phyloP scores from a whole-genome alignment of 2,888 invertebrate species.

The Thereva unica region DNA sequence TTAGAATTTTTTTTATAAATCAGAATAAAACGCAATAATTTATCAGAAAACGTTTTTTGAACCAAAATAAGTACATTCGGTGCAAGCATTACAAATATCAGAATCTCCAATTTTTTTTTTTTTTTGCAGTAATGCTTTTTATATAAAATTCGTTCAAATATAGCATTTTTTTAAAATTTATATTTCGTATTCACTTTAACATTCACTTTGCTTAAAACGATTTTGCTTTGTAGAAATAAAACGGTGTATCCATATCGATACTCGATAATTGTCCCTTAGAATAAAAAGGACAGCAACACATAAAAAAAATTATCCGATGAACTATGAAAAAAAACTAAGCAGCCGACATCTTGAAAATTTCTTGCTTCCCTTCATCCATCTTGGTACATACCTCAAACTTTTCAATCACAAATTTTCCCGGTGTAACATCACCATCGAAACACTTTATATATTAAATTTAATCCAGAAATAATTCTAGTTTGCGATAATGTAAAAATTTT shows the following conservation, averaged over 20 bases:
- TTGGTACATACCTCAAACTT: conserved; percentile 66
- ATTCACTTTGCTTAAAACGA: conserved; percentile 32
- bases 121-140: no score
- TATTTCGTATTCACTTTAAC: conserved; percentile 30
- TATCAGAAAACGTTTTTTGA: no score
- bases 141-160: no score
- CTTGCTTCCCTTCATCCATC: conserved; percentile 42
- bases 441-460: conserved; percentile 55
- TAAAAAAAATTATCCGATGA: not conserved
- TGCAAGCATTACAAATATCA: no score
- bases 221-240: not conserved
- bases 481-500: conserved; percentile 17
- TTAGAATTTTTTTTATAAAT: no score
- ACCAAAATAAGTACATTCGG: no score
- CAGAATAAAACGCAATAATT: no score
- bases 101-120: no score
- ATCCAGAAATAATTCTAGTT: conserved; percentile 20
- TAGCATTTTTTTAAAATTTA: conserved; percentile 1
- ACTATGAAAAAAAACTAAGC: conserved; percentile 10
- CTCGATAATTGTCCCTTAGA: not conserved
- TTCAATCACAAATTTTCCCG: conserved; percentile 68
- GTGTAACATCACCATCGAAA: conserved; percentile 63
- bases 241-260: conserved; percentile 7
- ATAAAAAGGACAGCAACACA: conserved; percentile 20
- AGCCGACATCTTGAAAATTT: conserved; percentile 24